Conservation (phyloP, 64 coral and sea anemone genomes). For the Cladopsammia gracilis region DNA sequence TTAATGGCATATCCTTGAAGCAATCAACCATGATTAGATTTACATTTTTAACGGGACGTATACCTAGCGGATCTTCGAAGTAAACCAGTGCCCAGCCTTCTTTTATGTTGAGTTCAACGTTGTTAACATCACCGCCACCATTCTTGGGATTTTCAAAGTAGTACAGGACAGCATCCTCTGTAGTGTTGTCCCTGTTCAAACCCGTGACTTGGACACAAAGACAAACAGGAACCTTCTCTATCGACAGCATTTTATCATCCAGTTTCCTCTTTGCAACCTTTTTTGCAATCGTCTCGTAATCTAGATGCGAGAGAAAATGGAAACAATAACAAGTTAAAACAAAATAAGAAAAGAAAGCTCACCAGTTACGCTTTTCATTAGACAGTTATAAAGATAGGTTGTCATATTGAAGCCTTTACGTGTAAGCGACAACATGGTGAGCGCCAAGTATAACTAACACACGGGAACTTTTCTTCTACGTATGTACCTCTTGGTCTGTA, state of each 20-base stretch:
- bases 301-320: not conserved
- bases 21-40: not conserved
- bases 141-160: slow-evolving; percentile 38
- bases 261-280: not conserved
- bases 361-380: no score
- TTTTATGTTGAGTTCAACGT: not conserved
- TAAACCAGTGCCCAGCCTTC: slow-evolving; percentile 23
- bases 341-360: no score
- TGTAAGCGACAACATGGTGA: no score
- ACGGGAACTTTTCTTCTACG: no score
- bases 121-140: slow-evolving; percentile 10
- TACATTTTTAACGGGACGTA: not conserved
- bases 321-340: no score
- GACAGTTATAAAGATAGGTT: no score
- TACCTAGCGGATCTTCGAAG: slow-evolving; percentile 35
- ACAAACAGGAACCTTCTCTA: slow-evolving; percentile 15
- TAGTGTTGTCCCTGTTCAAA: slow-evolving; percentile 4
- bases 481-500: no score
- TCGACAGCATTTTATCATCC: not conserved
- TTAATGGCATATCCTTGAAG: no score
- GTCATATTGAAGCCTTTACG: no score
- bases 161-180: not conserved
- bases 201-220: slow-evolving; percentile 3
- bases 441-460: no score
- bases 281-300: slow-evolving; percentile 3